Evolutionary conservation across 2,797 vertebrate genomes (phyloP), one percentile per base, ranked within the genome.

Genomic region (Crax fasciolata): DNA sequence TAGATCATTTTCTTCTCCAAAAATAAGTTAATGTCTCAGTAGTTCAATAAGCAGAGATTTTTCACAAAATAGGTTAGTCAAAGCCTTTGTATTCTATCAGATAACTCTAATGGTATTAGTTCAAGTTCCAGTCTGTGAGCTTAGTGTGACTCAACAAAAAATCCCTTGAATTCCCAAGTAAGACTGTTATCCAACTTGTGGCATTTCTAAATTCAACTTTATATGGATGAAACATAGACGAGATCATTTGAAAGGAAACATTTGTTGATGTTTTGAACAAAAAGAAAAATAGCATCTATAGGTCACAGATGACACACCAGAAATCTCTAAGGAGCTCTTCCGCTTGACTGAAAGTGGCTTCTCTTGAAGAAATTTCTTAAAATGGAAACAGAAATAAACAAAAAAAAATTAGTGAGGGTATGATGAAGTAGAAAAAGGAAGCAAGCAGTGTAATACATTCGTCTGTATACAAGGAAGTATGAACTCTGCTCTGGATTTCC

Each of bases 241-340:
- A 62, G 39, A 84, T 87, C 52, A 71, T 87, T 73, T 46, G 14
- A 89, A 93, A 84, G 51, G 61, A 89, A 91, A 32, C 9, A 74
- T 52, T 89, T 94, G 73, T 87, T 94, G 87, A 8, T 82, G 62
- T 89, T 97, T 80, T 59, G 41, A 77, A 61, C 28, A 48, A 39
- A 63, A 62, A 77, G 46, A n/a, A 68, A 63, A 84, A 13, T 75
- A 65, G 77, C 79, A 94, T 84, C 82, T 89, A 63, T 92, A 46
- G 63, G 93, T 95, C 96, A 90, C 89, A 95, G 67, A 90, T 43
- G 52, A 86, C 67, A 89, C 74, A 91, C 58, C 62, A 96, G 93
- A 93, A 94, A 86, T 91, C 87, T 96, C 92, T 46, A 23, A 89
- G 95, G 92, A 74, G 35, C 93, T 95, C 79, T 97, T 93, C n/a